Percentiles rank a stretch among this genome's conserved stretches.
These are phyloP conservation scores for Plumapathes pennacea DNA, from an alignment of 92 coral and sea anemone species.

Conservation along the genomic window DNA sequence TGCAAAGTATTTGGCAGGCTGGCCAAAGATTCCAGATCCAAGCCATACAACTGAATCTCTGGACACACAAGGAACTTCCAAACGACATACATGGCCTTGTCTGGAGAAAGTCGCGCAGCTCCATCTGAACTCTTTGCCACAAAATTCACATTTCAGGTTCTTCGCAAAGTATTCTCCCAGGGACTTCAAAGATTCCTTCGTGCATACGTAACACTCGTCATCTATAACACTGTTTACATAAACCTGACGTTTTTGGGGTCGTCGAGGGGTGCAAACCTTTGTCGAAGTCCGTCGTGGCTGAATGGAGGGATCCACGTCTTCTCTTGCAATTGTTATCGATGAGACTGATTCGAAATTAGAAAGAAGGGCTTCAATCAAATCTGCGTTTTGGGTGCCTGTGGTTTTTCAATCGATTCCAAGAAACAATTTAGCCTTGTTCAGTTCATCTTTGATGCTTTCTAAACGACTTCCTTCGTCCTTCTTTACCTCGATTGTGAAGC, in stretches of 20 bases:
- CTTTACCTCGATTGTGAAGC: slow-evolving; percentile 6
- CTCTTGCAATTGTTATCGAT: neutral
- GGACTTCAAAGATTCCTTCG: slow-evolving; percentile 8
- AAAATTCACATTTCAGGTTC: slow-evolving; percentile 8
- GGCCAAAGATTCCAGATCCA: slow-evolving; percentile 11
- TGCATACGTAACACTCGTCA: slow-evolving; percentile 12
- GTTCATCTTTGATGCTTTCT: slow-evolving; percentile 1
- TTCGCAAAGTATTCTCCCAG: slow-evolving; percentile 5
- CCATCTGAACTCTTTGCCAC: slow-evolving; percentile 1
- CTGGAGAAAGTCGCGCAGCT: neutral
- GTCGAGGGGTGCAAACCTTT: neutral
- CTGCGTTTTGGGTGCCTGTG: slow-evolving; percentile 5
- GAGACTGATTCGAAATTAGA: slow-evolving; percentile 2
- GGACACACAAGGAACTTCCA: slow-evolving; percentile 13
- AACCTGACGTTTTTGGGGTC: slow-evolving; percentile 11
- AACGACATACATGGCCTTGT: slow-evolving; percentile 9
- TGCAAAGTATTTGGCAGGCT: slow-evolving; percentile 19
- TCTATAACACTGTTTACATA: slow-evolving; percentile 8
- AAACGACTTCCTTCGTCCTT: slow-evolving; percentile 2
- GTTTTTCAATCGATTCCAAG: slow-evolving; percentile 5
- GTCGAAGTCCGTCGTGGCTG: neutral
- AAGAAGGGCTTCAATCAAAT: slow-evolving; percentile 8
- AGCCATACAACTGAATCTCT: slow-evolving; percentile 13
- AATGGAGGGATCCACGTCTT: neutral
- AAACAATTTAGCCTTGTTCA: slow-evolving; percentile 5